These are phyloP conservation scores for Philereme transversata DNA, from an alignment of 2,888 invertebrate genomes.

Conservation along the genomic window DNA sequence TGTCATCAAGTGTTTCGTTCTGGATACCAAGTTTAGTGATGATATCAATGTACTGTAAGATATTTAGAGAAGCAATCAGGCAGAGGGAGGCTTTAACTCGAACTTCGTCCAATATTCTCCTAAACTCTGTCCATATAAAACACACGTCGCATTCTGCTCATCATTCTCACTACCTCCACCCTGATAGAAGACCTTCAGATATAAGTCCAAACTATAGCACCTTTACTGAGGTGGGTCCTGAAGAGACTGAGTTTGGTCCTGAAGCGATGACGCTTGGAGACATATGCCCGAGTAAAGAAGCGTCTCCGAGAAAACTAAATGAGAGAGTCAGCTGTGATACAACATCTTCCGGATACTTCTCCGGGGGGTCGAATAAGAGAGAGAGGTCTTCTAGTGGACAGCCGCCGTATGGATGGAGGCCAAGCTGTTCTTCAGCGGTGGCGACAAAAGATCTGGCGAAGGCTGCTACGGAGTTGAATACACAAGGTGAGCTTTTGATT, in stretches of 20 bases:
- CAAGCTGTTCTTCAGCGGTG: constrained; percentile 85
- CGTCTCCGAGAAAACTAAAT: constrained; percentile 78
- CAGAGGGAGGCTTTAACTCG: constrained; percentile 92
- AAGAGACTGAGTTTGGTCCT: constrained; percentile 74
- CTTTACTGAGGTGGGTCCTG: constrained; percentile 78
- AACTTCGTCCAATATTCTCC: constrained; percentile 93
- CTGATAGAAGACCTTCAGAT: constrained; percentile 75
- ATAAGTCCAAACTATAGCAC: constrained; percentile 80
- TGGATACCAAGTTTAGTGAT: constrained; percentile 97
- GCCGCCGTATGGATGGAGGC: constrained; percentile 83
- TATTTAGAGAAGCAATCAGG: constrained; percentile 92
- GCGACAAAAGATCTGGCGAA: constrained; percentile 84
- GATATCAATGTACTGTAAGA: constrained; percentile 95
- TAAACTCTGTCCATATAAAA: constrained; percentile 93
- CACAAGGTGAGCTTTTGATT: constrained; percentile 84
- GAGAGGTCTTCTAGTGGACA: constrained; percentile 77
- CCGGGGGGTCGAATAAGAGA: constrained; percentile 77
- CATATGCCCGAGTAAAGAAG: constrained; percentile 76
- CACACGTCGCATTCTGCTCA: constrained; percentile 89
- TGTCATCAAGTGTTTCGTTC: constrained; percentile 95
- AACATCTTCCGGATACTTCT: constrained; percentile 78
- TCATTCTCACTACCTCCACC: constrained; percentile 81
- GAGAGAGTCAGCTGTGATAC: constrained; percentile 75
- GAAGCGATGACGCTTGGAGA: constrained; percentile 73
- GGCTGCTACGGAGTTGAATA: constrained; percentile 88